These are phyloP conservation scores for Willisornis vidua DNA, from an alignment of 2,113 vertebrate genomes.

Conservation along the genomic window DNA sequence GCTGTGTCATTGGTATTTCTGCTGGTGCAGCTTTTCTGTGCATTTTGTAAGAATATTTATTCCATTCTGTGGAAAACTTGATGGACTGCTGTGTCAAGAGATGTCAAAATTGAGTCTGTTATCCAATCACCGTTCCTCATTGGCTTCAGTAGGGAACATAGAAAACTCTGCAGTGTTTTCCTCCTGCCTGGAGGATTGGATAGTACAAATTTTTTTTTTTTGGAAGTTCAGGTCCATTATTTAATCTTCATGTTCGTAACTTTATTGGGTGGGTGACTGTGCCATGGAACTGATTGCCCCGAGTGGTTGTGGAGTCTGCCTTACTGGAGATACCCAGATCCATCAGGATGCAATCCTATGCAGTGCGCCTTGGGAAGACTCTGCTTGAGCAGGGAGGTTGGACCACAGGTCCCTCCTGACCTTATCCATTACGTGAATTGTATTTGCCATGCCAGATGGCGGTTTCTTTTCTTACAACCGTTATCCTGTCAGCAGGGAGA, in stretches of 20 bases:
- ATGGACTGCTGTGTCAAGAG: neutral
- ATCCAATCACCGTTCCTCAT: neutral
- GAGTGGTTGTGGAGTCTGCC: neutral
- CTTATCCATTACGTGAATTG: neutral
- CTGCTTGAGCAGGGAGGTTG: neutral
- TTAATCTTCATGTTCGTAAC: neutral
- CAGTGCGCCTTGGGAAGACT: neutral
- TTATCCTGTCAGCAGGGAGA: neutral
- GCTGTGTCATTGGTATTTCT: neutral
- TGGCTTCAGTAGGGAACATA: neutral
- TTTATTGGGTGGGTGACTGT: neutral
- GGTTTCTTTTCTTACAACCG: neutral
- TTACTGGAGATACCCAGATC: neutral
- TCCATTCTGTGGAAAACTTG: neutral
- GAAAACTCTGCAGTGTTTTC: neutral
- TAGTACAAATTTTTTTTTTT: neutral
- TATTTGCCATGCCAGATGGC: neutral
- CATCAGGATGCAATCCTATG: neutral
- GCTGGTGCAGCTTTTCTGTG: neutral
- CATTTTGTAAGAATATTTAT: neutral
- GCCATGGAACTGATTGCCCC: neutral
- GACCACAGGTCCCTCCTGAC: neutral
- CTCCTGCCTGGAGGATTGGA: neutral
- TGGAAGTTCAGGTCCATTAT: neutral
- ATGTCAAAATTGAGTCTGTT: neutral